A percentile compares a stretch with the other conserved stretches of the same genome.
These are phyloP conservation scores for Xiphorhynchus elegans DNA, from an alignment of 2,113 vertebrate species.

Conservation along the genomic window DNA sequence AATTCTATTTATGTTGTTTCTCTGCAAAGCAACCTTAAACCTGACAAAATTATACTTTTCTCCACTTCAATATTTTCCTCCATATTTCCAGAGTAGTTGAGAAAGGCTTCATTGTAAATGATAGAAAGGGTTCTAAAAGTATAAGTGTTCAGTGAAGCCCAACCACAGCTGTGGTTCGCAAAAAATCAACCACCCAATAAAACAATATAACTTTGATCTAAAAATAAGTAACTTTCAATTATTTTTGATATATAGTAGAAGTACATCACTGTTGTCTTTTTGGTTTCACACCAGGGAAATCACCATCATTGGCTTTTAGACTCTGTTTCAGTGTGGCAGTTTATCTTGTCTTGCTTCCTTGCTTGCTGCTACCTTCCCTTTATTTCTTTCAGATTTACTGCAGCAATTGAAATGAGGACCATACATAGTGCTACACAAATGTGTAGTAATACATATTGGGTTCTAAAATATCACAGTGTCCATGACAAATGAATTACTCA, in stretches of 20 bases:
- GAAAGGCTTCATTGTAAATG: neutral
- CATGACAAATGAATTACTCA: constrained; percentile 58
- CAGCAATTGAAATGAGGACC: constrained; percentile 16
- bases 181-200: neutral
- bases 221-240: constrained; percentile 15
- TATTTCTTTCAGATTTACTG: constrained; percentile 30
- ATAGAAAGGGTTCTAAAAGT: neutral
- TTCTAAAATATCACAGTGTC: neutral
- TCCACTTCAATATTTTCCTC: neutral
- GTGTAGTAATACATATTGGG: neutral
- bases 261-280: neutral
- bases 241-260: neutral
- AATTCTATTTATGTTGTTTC: neutral
- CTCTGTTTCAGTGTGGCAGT: constrained; percentile 7
- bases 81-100: neutral
- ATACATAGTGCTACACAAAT: neutral
- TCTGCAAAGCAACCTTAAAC: neutral
- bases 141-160: neutral
- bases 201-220: neutral
- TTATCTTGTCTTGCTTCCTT: constrained; percentile 7
- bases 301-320: neutral
- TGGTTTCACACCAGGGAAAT: constrained; percentile 24
- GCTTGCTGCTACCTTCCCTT: neutral
- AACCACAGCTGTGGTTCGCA: neutral
- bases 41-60: neutral